A percentile compares a stretch with the other conserved stretches of the same genome.
Conservation (phyloP, 2,113 vertebrate species). For the Scalopus aquaticus region DNA sequence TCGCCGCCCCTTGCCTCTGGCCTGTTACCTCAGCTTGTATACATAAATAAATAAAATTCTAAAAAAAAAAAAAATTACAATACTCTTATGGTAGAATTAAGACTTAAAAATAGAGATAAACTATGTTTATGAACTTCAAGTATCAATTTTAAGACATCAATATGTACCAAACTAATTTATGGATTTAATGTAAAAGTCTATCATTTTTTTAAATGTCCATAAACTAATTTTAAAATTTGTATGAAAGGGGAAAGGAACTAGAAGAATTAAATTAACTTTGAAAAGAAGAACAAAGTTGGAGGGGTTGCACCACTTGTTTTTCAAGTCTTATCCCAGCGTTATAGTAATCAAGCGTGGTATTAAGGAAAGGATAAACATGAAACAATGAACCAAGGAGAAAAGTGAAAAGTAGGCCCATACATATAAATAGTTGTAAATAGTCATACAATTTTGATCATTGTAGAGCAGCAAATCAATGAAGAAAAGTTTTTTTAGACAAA, state of each 20-base stretch:
- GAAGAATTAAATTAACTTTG: background rate
- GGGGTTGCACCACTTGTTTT: background rate
- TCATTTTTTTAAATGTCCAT: background rate
- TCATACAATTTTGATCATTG: background rate
- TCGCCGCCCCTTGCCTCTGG: too few species aligned
- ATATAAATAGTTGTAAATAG: background rate
- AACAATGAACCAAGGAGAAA: background rate
- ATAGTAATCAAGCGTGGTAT: background rate
- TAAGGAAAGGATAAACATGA: background rate
- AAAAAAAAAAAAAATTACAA: background rate
- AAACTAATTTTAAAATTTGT: background rate
- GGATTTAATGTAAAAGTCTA: background rate
- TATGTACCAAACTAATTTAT: background rate
- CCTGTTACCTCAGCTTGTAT: too few species aligned
- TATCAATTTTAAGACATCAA: background rate
- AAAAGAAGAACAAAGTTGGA: background rate
- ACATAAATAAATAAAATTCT: too few species aligned
- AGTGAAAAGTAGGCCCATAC: background rate
- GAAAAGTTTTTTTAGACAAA: background rate
- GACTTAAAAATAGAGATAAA: background rate
- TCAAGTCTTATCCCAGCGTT: background rate
- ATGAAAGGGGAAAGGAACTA: background rate
- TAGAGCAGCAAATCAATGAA: background rate
- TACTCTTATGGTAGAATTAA: background rate
- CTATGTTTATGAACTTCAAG: background rate